A percentile compares a stretch with the other conserved stretches of the same genome.
Evolutionary conservation across 2,888 invertebrate genomes (phyloP).

Genomic region (Odontomyia ornata): DNA sequence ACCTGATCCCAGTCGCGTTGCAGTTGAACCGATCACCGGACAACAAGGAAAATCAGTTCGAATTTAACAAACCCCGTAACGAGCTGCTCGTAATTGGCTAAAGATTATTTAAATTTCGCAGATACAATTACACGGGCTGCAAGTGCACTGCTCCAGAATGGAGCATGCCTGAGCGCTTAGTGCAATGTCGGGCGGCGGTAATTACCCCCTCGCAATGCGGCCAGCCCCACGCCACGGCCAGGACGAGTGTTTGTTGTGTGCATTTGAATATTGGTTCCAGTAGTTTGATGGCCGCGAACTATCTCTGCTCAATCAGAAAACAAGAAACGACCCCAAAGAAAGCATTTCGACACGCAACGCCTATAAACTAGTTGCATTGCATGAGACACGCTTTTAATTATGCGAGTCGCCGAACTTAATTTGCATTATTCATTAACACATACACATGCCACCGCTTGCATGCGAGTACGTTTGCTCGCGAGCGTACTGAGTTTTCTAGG

Average conservation of each 20-base stretch:
- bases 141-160: slow-evolving; percentile 3
- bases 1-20: too few species aligned
- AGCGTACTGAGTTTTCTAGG: slow-evolving; percentile 10
- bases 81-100: slow-evolving; percentile 23
- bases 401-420: slow-evolving; percentile 48
- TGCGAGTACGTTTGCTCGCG: not conserved
- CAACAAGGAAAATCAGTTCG: too few species aligned
- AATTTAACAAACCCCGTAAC: not conserved
- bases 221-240: not conserved
- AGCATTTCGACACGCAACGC: slow-evolving; percentile 47
- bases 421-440: slow-evolving; percentile 51
- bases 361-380: slow-evolving; percentile 48
- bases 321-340: slow-evolving; percentile 41
- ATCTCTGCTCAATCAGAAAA: slow-evolving; percentile 38
- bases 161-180: not conserved
- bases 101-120: slow-evolving; percentile 18
- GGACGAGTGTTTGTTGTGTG: not conserved
- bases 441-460: slow-evolving; percentile 7
- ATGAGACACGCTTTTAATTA: slow-evolving; percentile 50
- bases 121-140: not conserved
- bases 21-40: too few species aligned
- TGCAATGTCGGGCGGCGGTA: not conserved
- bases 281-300: slow-evolving; percentile 37
- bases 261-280: slow-evolving; percentile 36
- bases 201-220: slow-evolving; percentile 3